phyloP scores from a whole-genome alignment of 2,113 vertebrate species.

The Saguinus midas region DNA sequence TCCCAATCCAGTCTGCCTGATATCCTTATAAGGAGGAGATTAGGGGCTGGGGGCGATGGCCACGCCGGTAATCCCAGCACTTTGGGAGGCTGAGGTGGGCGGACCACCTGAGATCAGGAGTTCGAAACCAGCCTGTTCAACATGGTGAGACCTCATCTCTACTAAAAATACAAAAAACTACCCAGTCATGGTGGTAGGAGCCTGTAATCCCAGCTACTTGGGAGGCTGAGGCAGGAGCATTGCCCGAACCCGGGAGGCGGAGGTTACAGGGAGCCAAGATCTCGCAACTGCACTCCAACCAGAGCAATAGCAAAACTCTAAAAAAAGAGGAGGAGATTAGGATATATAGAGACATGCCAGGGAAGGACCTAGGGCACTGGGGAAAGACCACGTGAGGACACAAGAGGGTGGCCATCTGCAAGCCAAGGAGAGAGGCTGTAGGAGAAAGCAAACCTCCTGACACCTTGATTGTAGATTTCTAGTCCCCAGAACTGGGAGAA shows the following conservation, averaged over 20 bases:
- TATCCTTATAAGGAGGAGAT: not conserved
- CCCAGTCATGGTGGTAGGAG: no score
- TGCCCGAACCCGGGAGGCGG: no score
- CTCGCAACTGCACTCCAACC: rapidly evolving
- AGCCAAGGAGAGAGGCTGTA: not conserved
- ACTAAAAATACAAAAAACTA: no score
- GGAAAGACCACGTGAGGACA: not conserved
- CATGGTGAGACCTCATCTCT: no score
- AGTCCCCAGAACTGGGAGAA: not conserved
- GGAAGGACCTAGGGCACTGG: not conserved
- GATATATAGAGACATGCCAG: not conserved
- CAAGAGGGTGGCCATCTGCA: not conserved
- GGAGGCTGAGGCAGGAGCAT: no score
- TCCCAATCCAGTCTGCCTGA: not conserved
- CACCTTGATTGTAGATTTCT: not conserved
- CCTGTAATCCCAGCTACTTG: no score
- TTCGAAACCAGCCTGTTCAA: no score
- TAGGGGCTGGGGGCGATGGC: not conserved
- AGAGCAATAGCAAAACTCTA: no score
- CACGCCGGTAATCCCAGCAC: no score
- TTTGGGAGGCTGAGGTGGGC: no score
- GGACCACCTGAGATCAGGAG: no score
- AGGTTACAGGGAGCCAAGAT: no score
- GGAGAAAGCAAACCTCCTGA: not conserved
- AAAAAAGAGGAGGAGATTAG: not conserved